Base-by-base conservation (phyloP, 2,797 vertebrate species). In the Monodelphis domestica region DNA sequence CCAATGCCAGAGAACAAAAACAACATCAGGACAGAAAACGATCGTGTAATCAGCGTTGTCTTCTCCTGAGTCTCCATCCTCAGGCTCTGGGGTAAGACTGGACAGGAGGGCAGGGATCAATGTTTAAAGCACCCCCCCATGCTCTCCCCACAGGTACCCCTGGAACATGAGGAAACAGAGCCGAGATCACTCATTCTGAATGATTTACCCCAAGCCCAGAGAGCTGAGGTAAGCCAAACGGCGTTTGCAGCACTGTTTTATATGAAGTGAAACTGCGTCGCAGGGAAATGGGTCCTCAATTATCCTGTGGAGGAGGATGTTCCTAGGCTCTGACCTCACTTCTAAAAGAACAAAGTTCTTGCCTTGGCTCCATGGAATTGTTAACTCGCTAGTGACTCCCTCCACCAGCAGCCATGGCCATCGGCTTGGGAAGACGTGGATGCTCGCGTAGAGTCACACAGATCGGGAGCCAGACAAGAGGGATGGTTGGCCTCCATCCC, bases 121-220 rank as follows among this genome's bases (percentile, higher is more conserved):
- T 15, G 89, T 78, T 97, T 95, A 94, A 95, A 94, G 70, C 87
- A 53, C 38, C 63, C 94, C 84, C 78, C 90, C 29, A n/a, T 94
- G 33, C 28, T 95, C 91, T 53, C 50, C 89, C 26, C 93, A 94
- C n/a, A 95, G 93, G 33, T 92, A 53, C 53, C 38, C 89, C 55
- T 0, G 89, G 78, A 95, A 87, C 15, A 21, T 53, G 24, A 78
- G 53, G 70, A 92, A 93, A 51, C 11, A 45, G 70, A 93, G 54
- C 95, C 5, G 45, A 29, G 94, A 78, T 63, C 70, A 59, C 57
- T 50, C 45, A 3, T 95, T 91, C 93, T 87, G 93, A 93, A 51
- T 51, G 93, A 93, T 88, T 96, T 93, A 17, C 95, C 0, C 89
- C 54, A 91, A 93, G 94, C 90, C 90, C 51, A 92, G 29, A 92